phyloP scores from a whole-genome alignment of 2,888 invertebrate genomes.

The Desoria tigrina region DNA sequence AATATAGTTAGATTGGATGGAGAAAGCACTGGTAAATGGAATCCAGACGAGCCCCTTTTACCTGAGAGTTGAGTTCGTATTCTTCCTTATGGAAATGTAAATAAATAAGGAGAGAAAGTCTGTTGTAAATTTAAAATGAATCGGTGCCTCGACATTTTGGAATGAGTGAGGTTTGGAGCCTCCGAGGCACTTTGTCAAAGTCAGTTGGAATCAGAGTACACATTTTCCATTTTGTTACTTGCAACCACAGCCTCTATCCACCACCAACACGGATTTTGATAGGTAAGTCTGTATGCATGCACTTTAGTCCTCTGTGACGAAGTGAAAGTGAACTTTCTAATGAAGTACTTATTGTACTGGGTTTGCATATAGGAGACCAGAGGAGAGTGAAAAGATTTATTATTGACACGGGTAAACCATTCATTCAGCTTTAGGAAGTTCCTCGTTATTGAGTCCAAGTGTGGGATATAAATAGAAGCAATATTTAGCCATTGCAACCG shows the following conservation, averaged over 20 bases:
- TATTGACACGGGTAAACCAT: conserved; percentile 33
- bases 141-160: not conserved
- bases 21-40: not conserved
- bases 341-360: no score
- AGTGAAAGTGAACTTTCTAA: conserved; percentile 5
- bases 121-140: conserved; percentile 6
- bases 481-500: no score
- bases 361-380: no score
- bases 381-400: conserved; percentile 28
- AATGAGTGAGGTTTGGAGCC: conserved; percentile 7
- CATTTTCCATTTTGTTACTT: conserved; percentile 5
- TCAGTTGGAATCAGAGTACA: conserved; percentile 1
- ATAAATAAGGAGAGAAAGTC: conserved; percentile 3
- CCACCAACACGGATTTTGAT: conserved; percentile 4
- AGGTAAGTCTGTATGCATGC: not conserved
- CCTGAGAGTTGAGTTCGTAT: no score
- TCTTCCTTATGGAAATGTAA: conserved; percentile 6
- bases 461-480: no score
- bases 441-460: not conserved
- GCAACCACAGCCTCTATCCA: not conserved
- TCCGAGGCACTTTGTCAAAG: conserved; percentile 8
- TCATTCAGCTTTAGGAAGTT: conserved; percentile 10
- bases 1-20: not conserved
- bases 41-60: no score
- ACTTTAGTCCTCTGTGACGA: conserved; percentile 11